Evolutionary conservation across 2,797 vertebrate genomes (phyloP).

Genomic region (Enteromius viviparus): DNA sequence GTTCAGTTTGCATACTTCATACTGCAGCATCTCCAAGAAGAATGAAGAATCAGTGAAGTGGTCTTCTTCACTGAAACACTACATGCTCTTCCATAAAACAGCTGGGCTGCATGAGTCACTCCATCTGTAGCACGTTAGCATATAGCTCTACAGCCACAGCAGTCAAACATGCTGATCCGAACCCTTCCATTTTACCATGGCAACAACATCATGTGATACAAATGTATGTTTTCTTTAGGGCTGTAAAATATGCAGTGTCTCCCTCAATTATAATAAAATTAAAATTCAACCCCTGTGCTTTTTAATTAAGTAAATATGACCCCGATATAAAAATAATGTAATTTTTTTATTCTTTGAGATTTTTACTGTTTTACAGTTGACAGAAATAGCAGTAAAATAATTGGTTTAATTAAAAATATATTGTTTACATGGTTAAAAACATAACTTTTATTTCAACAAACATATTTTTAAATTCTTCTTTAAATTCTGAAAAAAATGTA

Average conservation of each 20-base stretch:
- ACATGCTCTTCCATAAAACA: slow-evolving; percentile 18
- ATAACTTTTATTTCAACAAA: neutral
- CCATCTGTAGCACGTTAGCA: slow-evolving; percentile 40
- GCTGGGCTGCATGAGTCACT: slow-evolving; percentile 53
- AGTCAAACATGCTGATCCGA: slow-evolving; percentile 41
- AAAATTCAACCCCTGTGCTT: neutral
- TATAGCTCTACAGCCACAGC: slow-evolving; percentile 36
- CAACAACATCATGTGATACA: slow-evolving; percentile 33
- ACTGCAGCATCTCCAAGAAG: slow-evolving; percentile 5
- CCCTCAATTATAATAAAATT: neutral
- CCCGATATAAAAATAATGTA: neutral
- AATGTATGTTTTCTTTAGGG: slow-evolving; percentile 10
- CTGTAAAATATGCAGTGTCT: slow-evolving; percentile 1
- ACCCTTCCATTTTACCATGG: slow-evolving; percentile 44
- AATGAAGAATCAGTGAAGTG: slow-evolving; percentile 36
- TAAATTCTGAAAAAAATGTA: neutral
- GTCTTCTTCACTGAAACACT: slow-evolving; percentile 25
- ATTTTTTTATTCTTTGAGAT: neutral
- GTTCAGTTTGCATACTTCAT: neutral
- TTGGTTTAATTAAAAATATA: neutral
- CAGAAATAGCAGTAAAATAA: neutral
- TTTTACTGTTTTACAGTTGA: neutral
- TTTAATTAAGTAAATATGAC: neutral
- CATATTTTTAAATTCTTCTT: neutral
- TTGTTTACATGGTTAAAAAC: neutral